Conservation (phyloP, 2,113 vertebrate genomes). For the Ictalurus furcatus region DNA sequence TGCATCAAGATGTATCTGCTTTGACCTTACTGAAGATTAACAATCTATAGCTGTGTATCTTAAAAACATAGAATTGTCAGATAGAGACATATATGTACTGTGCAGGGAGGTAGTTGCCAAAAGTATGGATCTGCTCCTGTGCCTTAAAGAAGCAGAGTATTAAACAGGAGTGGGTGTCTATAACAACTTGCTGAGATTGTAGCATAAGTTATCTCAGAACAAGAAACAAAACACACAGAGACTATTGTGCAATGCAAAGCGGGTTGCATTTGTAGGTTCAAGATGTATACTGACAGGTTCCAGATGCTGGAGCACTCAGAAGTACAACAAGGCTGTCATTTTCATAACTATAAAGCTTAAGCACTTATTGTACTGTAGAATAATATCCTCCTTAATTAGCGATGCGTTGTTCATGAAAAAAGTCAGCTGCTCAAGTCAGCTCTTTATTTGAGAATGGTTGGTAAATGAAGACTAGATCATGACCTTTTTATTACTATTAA, state of each 20-base stretch:
- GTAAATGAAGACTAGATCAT: neutral
- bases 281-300: neutral
- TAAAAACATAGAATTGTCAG: neutral
- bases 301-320: neutral
- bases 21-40: neutral
- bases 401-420: neutral
- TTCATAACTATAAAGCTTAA: neutral
- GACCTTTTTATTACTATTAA: neutral
- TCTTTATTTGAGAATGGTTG: neutral
- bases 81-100: neutral
- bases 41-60: neutral
- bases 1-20: neutral
- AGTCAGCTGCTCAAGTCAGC: neutral
- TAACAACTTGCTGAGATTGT: neutral
- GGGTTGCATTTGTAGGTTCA: neutral
- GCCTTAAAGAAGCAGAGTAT: neutral
- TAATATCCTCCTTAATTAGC: neutral
- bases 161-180: neutral
- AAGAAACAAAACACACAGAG: neutral
- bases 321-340: neutral
- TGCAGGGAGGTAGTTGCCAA: neutral
- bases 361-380: neutral
- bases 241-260: neutral
- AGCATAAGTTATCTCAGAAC: neutral
- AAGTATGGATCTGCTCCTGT: neutral